Evolutionary conservation across 2,888 invertebrate genomes (phyloP), one percentile per base, ranked within the genome.

Genomic region (Isotomurus palustris): DNA sequence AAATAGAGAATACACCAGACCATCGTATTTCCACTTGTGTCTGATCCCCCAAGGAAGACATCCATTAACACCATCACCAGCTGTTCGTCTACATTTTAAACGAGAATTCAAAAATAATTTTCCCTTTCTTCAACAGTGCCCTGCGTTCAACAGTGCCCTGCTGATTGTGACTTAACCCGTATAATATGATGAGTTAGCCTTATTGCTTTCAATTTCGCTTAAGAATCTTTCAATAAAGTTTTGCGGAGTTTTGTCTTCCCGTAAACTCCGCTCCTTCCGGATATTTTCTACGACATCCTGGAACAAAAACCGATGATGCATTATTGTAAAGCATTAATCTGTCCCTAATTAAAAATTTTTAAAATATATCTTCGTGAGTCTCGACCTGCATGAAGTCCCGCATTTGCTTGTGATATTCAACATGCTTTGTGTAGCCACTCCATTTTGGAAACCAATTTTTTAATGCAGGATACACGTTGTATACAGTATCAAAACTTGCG

Each of bases 181-280:
- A 50, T 25, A 50, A 24, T n/a, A n/a, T n/a, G n/a, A n/a, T n/a
- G 32, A 24, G 27, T 38, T 36, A 2, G 3, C 38, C 2, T 5
- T 35, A 22, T 50, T 27, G 4, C 40, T 36, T 10, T 22, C 40
- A 38, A 50, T 50, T 50, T 36, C 38, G n/a, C 40, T 40, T 21
- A 50, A 50, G 22, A 50, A 50, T 22, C 24, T 25, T 17, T 50
- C 50, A 24, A 50, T 38, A 50, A 50, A 50, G 25, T 36, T 50
- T 22, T 50, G 19, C n/a, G 50, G 35, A 4, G 22, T 17, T 2
- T 10, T 19, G 27, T 50, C 25, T 14, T 43, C 17, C 19, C 43
- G n/a, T n/a, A n/a, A n/a, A n/a, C n/a, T n/a, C n/a, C n/a, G n/a
- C n/a, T n/a, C n/a, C n/a, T n/a, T n/a, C n/a, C n/a, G n/a, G n/a